Conservation (phyloP, 1,140 invertebrate species). For the Drosophila oshimai region DNA sequence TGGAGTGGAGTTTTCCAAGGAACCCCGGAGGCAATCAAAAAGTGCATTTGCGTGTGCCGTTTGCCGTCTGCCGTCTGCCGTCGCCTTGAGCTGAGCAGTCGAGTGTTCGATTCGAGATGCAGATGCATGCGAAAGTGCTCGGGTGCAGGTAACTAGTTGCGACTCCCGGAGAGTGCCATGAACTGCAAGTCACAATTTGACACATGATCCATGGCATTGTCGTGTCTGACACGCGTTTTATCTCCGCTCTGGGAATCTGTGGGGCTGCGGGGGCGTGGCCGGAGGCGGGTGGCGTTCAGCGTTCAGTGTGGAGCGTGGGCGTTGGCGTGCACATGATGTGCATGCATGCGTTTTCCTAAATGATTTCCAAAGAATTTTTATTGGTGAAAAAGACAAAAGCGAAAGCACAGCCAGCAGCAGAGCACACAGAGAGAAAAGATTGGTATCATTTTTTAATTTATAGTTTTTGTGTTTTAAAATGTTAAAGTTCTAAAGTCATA, state of each 20-base stretch:
- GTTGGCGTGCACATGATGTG: constrained; percentile 68
- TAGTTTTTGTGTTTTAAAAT: not conserved
- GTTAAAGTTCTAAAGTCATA: too few relatives aligned
- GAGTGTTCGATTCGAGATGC: constrained; percentile 13
- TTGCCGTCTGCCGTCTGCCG: constrained; percentile 61
- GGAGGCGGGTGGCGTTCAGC: not conserved
- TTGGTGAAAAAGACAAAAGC: constrained; percentile 61
- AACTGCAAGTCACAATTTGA: constrained; percentile 76
- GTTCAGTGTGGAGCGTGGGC: constrained; percentile 6
- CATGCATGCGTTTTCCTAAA: constrained; percentile 79
- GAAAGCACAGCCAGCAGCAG: constrained; percentile 20
- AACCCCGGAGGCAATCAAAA: constrained; percentile 69
- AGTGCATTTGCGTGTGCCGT: constrained; percentile 75
- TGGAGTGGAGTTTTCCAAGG: not conserved
- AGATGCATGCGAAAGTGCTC: constrained; percentile 4
- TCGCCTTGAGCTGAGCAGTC: constrained; percentile 43
- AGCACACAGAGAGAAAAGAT: not conserved
- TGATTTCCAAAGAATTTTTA: constrained; percentile 79
- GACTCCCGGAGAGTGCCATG: constrained; percentile 38
- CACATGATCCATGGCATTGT: constrained; percentile 77
- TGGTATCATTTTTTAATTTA: too few relatives aligned
- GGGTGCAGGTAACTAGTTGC: constrained; percentile 62
- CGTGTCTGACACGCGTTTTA: constrained; percentile 78
- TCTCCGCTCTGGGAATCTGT: constrained; percentile 48
- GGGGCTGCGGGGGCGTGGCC: not conserved